A percentile compares a stretch with the other conserved stretches of the same genome.
Evolutionary conservation across 2,113 vertebrate species (phyloP).

Genomic region (Tricholaema leucomelas): DNA sequence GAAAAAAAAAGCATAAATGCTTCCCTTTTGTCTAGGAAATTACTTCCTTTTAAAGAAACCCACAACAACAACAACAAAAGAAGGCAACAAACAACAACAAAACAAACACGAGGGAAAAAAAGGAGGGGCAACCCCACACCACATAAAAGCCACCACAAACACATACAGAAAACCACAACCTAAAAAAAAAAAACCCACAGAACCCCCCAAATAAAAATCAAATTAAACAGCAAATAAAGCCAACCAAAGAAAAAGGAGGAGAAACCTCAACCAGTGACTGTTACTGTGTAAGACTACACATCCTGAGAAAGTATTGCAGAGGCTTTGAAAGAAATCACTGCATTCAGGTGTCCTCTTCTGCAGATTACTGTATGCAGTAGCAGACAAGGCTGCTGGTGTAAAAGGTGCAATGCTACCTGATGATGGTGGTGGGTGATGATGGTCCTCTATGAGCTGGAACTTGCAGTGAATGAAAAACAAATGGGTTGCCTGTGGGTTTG

Average conservation of each 20-base stretch:
- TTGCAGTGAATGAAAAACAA: not conserved
- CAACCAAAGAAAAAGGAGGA: not conserved
- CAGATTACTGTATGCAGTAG: not conserved
- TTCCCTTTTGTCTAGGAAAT: conserved; percentile 65
- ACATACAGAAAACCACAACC: too few relatives aligned
- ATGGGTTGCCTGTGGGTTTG: not conserved
- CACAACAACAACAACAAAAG: not conserved
- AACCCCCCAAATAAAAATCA: too few relatives aligned
- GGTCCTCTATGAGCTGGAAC: not conserved
- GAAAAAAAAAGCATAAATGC: conserved; percentile 44
- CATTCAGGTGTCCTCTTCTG: not conserved
- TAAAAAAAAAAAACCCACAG: too few relatives aligned
- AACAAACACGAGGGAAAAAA: not conserved
- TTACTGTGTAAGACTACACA: not conserved
- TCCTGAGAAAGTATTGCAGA: not conserved
- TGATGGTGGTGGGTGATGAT: not conserved
- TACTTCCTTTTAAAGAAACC: conserved; percentile 22
- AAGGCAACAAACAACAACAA: not conserved
- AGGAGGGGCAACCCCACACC: not conserved
- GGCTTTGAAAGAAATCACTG: not conserved
- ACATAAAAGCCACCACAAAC: too few relatives aligned
- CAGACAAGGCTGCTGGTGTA: not conserved
- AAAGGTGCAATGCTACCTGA: not conserved
- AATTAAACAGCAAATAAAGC: too few relatives aligned
- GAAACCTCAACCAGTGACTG: not conserved